phyloP scores from a whole-genome alignment of 2,888 invertebrate genomes.

The Orchesella flavescens region DNA sequence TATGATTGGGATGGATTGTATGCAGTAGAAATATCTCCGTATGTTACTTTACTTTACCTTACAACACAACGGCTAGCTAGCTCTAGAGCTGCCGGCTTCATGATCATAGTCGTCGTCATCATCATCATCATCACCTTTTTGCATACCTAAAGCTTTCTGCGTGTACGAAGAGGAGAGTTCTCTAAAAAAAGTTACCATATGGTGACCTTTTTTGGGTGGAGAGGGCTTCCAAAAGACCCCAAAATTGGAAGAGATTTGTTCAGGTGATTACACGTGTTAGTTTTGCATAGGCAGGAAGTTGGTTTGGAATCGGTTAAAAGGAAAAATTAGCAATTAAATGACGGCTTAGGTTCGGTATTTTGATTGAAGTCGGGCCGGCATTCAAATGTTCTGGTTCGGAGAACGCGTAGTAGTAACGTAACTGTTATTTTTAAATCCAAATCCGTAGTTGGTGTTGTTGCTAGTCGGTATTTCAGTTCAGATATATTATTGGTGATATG shows the following conservation, averaged over 20 bases:
- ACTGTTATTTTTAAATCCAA: too few relatives aligned
- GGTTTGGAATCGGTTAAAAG: neutral
- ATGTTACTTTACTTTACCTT: neutral
- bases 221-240: neutral
- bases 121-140: too few relatives aligned
- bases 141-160: neutral
- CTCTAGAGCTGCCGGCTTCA: conserved; percentile 48
- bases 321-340: neutral
- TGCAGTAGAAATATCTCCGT: conserved; percentile 4
- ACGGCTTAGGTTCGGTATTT: neutral
- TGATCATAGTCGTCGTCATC: neutral
- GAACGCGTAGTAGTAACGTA: too few relatives aligned
- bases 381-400: neutral
- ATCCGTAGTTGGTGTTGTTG: too few relatives aligned
- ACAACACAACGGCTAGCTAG: conserved; percentile 9
- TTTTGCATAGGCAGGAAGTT: neutral
- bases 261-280: conserved; percentile 39
- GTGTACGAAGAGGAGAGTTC: too few relatives aligned
- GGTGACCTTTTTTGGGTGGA: conserved; percentile 54
- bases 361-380: neutral
- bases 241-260: neutral
- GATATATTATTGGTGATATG: too few relatives aligned
- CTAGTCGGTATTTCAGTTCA: too few relatives aligned
- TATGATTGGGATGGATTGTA: conserved; percentile 42
- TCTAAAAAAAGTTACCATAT: conserved; percentile 49